Conservation (phyloP, 2,888 invertebrate genomes). For the Plutella xylostella region DNA sequence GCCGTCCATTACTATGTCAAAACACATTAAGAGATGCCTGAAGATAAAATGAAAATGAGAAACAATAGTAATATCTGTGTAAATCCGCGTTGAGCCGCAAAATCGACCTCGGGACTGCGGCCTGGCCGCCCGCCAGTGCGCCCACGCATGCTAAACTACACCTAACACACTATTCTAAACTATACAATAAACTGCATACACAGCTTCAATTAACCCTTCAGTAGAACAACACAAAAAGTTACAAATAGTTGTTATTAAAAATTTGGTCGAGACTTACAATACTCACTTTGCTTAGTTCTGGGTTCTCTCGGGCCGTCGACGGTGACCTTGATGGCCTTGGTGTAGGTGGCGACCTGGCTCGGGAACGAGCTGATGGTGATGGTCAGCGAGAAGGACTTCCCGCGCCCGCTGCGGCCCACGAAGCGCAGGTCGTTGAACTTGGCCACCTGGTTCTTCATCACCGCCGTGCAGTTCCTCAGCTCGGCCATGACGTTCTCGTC, state of each 20-base stretch:
- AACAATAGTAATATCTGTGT: no score
- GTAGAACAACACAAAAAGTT: no score
- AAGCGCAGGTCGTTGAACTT: slow-evolving; percentile 99
- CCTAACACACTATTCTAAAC: neutral
- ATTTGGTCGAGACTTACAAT: no score
- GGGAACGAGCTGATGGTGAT: slow-evolving; percentile 87
- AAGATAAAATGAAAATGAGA: no score
- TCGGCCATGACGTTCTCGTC: slow-evolving; percentile 98
- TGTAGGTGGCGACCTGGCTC: slow-evolving; percentile 91
- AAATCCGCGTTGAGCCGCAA: no score
- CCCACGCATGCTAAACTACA: slow-evolving; percentile 32
- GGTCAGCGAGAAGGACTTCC: slow-evolving; percentile 94
- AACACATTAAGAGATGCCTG: no score
- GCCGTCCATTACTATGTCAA: no score
- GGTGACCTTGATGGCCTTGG: slow-evolving; percentile 98
- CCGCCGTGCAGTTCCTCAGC: slow-evolving; percentile 90
- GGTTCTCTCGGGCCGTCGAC: slow-evolving; percentile 99
- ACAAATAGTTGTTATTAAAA: neutral
- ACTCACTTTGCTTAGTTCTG: slow-evolving; percentile 96
- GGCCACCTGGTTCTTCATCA: slow-evolving; percentile 98
- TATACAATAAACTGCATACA: no score
- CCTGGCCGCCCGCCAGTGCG: slow-evolving; percentile 51
- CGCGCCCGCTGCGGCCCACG: slow-evolving; percentile 96
- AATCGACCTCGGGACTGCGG: slow-evolving; percentile 39
- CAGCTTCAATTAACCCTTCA: no score